These are phyloP conservation scores for Thunnus thynnus DNA, from an alignment of 2,113 vertebrate genomes.

Conservation along the genomic window DNA sequence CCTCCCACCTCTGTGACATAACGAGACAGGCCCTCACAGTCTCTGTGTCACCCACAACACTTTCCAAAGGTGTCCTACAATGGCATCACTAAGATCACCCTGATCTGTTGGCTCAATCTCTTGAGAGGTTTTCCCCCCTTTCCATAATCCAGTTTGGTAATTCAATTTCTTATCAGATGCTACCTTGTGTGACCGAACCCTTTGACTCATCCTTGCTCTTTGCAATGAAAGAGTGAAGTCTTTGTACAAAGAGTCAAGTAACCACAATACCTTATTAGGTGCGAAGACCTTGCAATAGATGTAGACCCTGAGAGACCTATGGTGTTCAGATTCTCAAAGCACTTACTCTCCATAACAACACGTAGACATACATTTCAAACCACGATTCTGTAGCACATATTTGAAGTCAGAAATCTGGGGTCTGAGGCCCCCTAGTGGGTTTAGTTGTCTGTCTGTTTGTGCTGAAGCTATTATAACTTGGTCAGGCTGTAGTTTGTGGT, in stretches of 20 bases:
- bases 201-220: neutral
- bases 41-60: slow-evolving; percentile 28
- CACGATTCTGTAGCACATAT: neutral
- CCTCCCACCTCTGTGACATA: neutral
- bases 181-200: neutral
- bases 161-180: neutral
- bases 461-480: too few species aligned
- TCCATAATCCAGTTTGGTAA: neutral
- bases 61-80: neutral
- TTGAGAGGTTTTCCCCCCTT: neutral
- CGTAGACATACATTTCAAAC: neutral
- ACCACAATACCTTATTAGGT: neutral
- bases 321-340: neutral
- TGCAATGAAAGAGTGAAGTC: neutral
- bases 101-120: neutral
- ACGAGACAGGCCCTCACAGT: neutral
- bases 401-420: neutral
- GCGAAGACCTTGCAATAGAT: neutral
- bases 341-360: neutral
- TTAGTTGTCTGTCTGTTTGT: too few species aligned
- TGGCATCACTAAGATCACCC: neutral
- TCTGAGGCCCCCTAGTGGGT: slow-evolving; percentile 28
- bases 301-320: neutral
- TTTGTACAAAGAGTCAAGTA: neutral
- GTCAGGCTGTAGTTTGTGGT: too few species aligned